Conservation (phyloP, 2,888 invertebrate genomes). For the Himalopsyche tibetana region DNA sequence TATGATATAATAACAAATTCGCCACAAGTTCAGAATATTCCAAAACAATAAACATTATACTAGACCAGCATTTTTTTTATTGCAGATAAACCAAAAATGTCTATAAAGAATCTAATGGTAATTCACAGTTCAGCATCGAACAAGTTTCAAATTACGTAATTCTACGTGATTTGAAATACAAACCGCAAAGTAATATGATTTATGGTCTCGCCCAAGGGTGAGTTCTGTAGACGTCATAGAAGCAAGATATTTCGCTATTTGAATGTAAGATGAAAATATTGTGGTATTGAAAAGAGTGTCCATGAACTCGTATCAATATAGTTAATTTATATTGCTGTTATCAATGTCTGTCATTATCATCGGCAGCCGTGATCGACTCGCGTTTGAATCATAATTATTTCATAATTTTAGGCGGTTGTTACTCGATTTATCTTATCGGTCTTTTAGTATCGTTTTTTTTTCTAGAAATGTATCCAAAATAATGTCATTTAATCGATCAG, state of each 20-base stretch:
- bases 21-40: too few relatives aligned
- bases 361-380: too few relatives aligned
- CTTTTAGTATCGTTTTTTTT: too few relatives aligned
- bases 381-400: too few relatives aligned
- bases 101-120: neutral
- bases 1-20: too few relatives aligned
- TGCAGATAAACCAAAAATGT: neutral
- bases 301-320: neutral
- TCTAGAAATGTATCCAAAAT: too few relatives aligned
- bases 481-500: too few relatives aligned
- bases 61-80: neutral
- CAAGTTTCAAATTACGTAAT: slow-evolving; percentile 64
- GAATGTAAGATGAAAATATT: slow-evolving; percentile 1
- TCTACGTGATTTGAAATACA: slow-evolving; percentile 63
- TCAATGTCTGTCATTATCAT: too few relatives aligned
- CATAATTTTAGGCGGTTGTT: too few relatives aligned
- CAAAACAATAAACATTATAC: too few relatives aligned
- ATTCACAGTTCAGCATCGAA: slow-evolving; percentile 51
- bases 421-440: too few relatives aligned
- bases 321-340: too few relatives aligned
- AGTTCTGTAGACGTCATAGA: neutral
- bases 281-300: neutral
- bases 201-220: slow-evolving; percentile 47
- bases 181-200: slow-evolving; percentile 64
- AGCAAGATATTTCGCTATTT: neutral